Evolutionary conservation across 2,113 vertebrate species (phyloP).

Genomic region (Vidua chalybeata): DNA sequence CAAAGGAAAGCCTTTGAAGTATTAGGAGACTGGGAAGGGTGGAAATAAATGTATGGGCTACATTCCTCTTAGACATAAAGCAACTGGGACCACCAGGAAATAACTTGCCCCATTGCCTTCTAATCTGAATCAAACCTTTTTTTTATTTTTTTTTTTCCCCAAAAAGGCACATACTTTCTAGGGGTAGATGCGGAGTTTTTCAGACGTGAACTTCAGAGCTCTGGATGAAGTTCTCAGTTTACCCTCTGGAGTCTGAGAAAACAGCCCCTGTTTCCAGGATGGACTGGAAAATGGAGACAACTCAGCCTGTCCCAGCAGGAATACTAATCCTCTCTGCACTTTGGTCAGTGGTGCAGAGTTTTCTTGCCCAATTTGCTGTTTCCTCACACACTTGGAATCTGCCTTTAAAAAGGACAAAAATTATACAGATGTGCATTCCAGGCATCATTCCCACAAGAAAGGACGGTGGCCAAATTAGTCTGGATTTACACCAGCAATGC

Average conservation of each 20-base stretch:
- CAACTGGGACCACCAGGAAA: neutral
- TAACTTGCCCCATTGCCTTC: neutral
- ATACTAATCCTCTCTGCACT: neutral
- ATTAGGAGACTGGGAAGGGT: neutral
- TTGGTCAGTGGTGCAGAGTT: neutral
- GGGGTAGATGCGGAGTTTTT: neutral
- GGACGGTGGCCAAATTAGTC: neutral
- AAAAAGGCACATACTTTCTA: neutral
- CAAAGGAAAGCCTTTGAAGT: neutral
- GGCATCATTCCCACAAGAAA: constrained; percentile 12
- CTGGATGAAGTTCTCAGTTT: neutral
- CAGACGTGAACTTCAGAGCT: neutral
- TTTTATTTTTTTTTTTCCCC: neutral
- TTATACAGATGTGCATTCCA: constrained; percentile 36
- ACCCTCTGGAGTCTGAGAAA: neutral
- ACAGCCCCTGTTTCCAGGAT: neutral
- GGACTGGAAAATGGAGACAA: neutral
- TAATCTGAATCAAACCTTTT: neutral
- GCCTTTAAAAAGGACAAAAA: neutral
- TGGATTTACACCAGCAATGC: neutral
- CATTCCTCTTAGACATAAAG: neutral
- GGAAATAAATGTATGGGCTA: neutral
- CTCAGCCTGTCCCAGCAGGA: neutral
- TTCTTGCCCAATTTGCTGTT: neutral
- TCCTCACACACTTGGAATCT: neutral